phyloP scores from a whole-genome alignment of 2,888 invertebrate species.

The Pheosia gnoma region DNA sequence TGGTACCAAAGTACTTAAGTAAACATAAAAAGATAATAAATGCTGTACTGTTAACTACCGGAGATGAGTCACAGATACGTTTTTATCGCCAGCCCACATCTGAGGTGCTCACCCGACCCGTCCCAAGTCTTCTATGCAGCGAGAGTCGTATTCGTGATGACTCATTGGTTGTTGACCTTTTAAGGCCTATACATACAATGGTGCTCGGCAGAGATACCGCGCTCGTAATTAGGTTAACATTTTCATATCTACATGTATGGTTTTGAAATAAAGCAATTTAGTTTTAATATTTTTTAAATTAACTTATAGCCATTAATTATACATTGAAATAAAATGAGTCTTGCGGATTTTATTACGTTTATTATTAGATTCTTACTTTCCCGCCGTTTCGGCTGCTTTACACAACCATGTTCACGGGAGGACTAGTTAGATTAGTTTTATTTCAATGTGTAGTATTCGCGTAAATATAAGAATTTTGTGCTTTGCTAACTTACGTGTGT shows the following conservation, averaged over 20 bases:
- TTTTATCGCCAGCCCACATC: constrained; percentile 39
- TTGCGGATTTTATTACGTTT: too few species aligned
- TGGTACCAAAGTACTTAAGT: neutral
- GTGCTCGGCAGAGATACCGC: constrained; percentile 24
- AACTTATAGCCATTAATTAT: too few species aligned
- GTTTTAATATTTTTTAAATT: too few species aligned
- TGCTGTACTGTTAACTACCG: constrained; percentile 6
- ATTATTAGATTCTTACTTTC: too few species aligned
- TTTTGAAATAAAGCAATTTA: neutral
- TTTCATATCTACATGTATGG: constrained; percentile 22
- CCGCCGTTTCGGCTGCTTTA: too few species aligned
- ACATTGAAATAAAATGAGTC: too few species aligned
- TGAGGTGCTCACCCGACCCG: constrained; percentile 37
- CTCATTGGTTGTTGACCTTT: constrained; percentile 64
- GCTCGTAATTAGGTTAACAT: constrained; percentile 34
- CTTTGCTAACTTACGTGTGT: too few species aligned
- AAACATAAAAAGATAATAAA: constrained; percentile 5
- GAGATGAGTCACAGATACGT: constrained; percentile 33
- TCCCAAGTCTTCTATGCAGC: constrained; percentile 37
- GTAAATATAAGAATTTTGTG: too few species aligned
- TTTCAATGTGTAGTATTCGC: too few species aligned
- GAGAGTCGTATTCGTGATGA: constrained; percentile 51
- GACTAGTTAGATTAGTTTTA: too few species aligned
- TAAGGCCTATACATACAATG: constrained; percentile 40
- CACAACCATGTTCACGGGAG: too few species aligned